These are phyloP conservation scores for Coreoperca whiteheadi DNA, from an alignment of 2,113 vertebrate species.

Conservation along the genomic window DNA sequence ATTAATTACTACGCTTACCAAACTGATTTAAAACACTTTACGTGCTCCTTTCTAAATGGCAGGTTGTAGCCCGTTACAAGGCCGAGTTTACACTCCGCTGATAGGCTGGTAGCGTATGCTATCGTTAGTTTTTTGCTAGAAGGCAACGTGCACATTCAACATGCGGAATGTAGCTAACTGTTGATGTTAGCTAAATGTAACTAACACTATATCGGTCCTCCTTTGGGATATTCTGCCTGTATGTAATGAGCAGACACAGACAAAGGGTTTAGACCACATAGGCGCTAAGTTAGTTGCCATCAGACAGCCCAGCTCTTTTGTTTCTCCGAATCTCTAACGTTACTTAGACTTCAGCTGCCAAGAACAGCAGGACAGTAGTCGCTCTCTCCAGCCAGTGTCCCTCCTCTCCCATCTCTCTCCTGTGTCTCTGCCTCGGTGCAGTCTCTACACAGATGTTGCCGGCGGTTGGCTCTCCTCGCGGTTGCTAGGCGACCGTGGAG, in stretches of 20 bases:
- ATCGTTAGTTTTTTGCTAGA: not conserved
- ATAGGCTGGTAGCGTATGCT: not conserved
- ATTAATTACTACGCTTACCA: not conserved
- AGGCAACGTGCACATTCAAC: not conserved
- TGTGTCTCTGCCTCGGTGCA: slow-evolving; percentile 38
- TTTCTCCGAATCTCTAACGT: not conserved
- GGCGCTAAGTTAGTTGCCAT: not conserved
- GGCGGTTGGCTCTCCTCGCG: not conserved
- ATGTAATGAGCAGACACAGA: too few species aligned
- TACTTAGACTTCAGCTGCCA: not conserved
- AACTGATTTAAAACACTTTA: rapidly evolving
- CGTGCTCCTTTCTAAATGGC: rapidly evolving
- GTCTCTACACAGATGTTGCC: slow-evolving; percentile 55
- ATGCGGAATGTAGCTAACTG: not conserved
- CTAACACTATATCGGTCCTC: not conserved
- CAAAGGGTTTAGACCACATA: too few species aligned
- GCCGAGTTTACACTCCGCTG: not conserved
- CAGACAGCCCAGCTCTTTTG: not conserved
- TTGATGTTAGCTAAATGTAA: not conserved
- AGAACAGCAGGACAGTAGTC: not conserved
- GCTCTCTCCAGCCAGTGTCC: not conserved
- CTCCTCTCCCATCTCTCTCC: not conserved
- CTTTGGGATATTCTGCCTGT: not conserved
- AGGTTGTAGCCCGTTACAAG: not conserved
- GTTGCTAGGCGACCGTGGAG: slow-evolving; percentile 46